Percentiles rank a stretch among this genome's conserved stretches.
These are phyloP conservation scores for Datnioides undecimradiatus DNA, from an alignment of 2,113 vertebrate species.

Conservation along the genomic window DNA sequence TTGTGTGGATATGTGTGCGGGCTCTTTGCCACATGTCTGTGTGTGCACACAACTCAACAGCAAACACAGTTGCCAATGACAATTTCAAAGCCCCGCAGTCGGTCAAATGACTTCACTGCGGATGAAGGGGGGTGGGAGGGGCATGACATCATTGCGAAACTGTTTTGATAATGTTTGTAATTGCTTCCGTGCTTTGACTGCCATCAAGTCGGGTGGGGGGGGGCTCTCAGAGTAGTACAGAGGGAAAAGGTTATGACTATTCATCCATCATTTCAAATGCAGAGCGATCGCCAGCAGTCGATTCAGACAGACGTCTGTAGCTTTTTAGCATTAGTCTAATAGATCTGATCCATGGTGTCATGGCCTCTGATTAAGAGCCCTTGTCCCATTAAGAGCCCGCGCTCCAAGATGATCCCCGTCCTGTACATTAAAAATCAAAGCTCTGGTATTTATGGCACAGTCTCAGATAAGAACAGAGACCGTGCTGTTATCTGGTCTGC, in stretches of 20 bases:
- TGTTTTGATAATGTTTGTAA: constrained; percentile 81
- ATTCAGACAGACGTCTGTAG: constrained; percentile 72
- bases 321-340: constrained; percentile 76
- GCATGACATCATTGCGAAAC: constrained; percentile 73
- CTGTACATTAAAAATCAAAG: constrained; percentile 76
- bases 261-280: constrained; percentile 75
- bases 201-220: constrained; percentile 49
- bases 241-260: constrained; percentile 60
- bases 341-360: constrained; percentile 78
- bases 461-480: constrained; percentile 60
- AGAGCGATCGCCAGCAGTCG: constrained; percentile 53
- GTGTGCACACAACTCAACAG: constrained; percentile 1
- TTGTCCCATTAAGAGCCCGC: constrained; percentile 67
- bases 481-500: constrained; percentile 48
- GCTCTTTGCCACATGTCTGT: not conserved
- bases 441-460: constrained; percentile 61
- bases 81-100: constrained; percentile 65
- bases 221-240: constrained; percentile 52
- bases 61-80: constrained; percentile 37
- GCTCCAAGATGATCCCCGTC: constrained; percentile 73
- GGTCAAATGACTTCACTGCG: constrained; percentile 66
- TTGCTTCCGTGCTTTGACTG: constrained; percentile 77
- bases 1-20: constrained; percentile 16
- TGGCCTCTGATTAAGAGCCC: constrained; percentile 75
- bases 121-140: constrained; percentile 66